These are phyloP conservation scores for Trematocara unimaculatum DNA, from an alignment of 2,113 vertebrate species.

Conservation along the genomic window DNA sequence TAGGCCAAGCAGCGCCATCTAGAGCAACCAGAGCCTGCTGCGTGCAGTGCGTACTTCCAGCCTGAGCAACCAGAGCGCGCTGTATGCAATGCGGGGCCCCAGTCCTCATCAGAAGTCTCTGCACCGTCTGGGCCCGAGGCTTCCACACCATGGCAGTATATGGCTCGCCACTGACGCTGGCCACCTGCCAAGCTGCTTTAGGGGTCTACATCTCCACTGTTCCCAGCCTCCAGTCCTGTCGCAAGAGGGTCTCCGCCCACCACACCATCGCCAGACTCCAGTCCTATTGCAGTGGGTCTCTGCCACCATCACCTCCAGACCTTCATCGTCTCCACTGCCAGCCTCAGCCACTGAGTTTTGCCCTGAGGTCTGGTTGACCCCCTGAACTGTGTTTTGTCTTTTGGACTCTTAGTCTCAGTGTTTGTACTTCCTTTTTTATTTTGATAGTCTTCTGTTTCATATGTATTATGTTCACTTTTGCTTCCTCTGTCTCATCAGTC, in stretches of 20 bases:
- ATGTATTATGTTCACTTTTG: not conserved
- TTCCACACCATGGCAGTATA: not conserved
- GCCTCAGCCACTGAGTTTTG: not conserved
- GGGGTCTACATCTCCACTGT: not conserved
- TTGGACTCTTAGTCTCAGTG: not conserved
- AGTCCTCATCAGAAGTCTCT: not conserved
- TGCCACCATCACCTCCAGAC: not conserved
- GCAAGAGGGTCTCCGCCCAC: not conserved
- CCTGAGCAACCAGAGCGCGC: not conserved
- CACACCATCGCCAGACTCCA: not conserved
- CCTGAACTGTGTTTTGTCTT: not conserved
- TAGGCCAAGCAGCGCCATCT: not conserved
- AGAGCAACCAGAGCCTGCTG: not conserved
- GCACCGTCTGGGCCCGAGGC: not conserved
- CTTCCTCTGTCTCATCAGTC: not conserved
- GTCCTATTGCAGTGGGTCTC: not conserved
- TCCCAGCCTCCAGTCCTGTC: not conserved
- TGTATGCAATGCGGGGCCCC: not conserved
- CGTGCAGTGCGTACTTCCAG: not conserved
- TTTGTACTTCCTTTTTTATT: not conserved
- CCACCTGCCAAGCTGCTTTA: not conserved
- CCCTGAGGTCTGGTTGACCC: not conserved
- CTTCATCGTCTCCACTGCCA: not conserved
- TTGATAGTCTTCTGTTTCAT: not conserved
- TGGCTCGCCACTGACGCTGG: not conserved